Conservation (phyloP, 2,797 vertebrate genomes). For the Crotalus adamanteus region DNA sequence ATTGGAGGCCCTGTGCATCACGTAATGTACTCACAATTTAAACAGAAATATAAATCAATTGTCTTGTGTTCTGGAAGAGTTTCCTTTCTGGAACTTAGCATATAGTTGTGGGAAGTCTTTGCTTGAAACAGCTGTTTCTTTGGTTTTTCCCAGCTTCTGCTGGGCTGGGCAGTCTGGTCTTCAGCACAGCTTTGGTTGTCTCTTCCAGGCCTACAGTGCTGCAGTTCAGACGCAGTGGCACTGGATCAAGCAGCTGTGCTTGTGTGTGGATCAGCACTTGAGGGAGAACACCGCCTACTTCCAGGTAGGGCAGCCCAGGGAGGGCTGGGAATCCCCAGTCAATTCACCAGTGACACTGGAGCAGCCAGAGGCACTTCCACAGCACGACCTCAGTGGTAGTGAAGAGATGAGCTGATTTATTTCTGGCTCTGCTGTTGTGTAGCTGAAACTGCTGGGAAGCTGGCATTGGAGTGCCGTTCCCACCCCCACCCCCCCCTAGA, state of each 20-base stretch:
- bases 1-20: not conserved
- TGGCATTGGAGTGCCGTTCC: no score
- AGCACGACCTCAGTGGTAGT: no score
- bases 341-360: not conserved
- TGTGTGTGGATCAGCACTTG: conserved; percentile 94
- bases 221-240: conserved; percentile 94
- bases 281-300: conserved; percentile 93
- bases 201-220: conserved; percentile 88
- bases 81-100: not conserved
- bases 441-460: no score
- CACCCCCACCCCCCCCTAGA: no score
- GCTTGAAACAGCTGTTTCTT: not conserved
- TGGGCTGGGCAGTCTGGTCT: not conserved
- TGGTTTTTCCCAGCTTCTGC: not conserved
- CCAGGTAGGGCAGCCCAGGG: conserved; percentile 76
- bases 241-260: conserved; percentile 93
- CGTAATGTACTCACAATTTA: not conserved
- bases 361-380: no score
- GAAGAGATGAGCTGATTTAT: no score
- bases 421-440: no score
- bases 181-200: rapidly evolving
- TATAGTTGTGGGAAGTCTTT: no score
- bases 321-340: not conserved
- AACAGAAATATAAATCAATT: not conserved
- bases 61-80: not conserved